A percentile compares a stretch with the other conserved stretches of the same genome.
These are phyloP conservation scores for Drosophila pectinifera DNA, from an alignment of 1,140 invertebrate genomes.

Conservation along the genomic window DNA sequence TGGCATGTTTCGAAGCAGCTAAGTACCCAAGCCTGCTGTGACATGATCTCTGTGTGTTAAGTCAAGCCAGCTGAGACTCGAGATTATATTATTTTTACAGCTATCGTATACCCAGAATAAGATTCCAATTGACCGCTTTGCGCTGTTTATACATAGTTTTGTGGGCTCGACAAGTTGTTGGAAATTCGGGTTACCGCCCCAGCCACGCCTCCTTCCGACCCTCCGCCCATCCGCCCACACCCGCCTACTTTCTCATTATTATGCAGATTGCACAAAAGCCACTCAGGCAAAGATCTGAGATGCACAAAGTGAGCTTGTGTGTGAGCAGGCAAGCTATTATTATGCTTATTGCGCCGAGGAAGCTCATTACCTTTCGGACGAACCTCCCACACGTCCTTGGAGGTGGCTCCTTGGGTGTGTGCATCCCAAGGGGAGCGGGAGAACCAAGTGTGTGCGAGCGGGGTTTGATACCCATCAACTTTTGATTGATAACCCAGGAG, in stretches of 20 bases:
- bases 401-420: conserved; percentile 23
- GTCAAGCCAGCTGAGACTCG: too few relatives aligned
- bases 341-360: conserved; percentile 66
- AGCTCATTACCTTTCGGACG: conserved; percentile 56
- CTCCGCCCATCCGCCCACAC: not conserved
- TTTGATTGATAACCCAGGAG: conserved; percentile 30
- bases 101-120: not conserved
- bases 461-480: conserved; percentile 27
- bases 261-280: conserved; percentile 77
- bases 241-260: conserved; percentile 56
- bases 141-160: conserved; percentile 37
- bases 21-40: too few relatives aligned
- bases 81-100: not conserved
- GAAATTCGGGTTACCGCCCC: conserved; percentile 38
- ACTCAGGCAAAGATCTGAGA: conserved; percentile 50
- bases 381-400: conserved; percentile 19
- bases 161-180: conserved; percentile 49
- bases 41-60: too few relatives aligned
- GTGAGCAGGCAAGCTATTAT: conserved; percentile 55
- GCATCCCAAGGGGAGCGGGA: conserved; percentile 26
- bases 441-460: conserved; percentile 5
- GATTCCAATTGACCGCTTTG: not conserved
- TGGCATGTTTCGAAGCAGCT: too few relatives aligned
- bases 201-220: not conserved
- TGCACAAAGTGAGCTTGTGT: conserved; percentile 30